Evolutionary conservation across 64 coral and sea anemone species (phyloP).

Genomic region (Trachythela sp.): DNA sequence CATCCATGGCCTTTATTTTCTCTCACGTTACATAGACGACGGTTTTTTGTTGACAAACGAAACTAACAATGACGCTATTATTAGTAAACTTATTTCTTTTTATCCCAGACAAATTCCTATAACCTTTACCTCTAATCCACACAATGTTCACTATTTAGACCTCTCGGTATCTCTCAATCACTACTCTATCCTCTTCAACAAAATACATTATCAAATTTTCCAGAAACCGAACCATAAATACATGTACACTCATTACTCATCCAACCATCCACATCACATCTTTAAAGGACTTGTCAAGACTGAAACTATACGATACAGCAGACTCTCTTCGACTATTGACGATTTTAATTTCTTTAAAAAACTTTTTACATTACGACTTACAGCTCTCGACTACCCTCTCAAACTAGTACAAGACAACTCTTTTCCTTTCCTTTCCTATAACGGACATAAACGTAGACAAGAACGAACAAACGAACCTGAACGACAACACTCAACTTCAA

Average conservation of each 20-base stretch:
- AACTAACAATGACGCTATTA: neutral
- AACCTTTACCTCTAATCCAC: conserved; percentile 14
- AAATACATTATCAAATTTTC: conserved; percentile 22
- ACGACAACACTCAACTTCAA: neutral
- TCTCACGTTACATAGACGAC: too few relatives aligned
- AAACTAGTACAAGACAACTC: neutral
- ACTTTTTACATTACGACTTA: neutral
- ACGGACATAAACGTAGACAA: neutral
- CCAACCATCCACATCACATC: conserved; percentile 26
- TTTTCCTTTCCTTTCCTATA: neutral
- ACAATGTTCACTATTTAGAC: neutral
- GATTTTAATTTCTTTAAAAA: conserved; percentile 18
- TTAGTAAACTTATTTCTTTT: neutral
- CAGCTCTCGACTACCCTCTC: neutral
- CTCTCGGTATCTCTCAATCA: conserved; percentile 10
- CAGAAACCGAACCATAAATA: conserved; percentile 41
- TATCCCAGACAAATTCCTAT: conserved; percentile 42
- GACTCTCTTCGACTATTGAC: conserved; percentile 1
- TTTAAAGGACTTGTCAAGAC: conserved; percentile 18
- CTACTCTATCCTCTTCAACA: neutral
- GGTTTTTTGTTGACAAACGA: neutral
- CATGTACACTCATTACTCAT: conserved; percentile 43
- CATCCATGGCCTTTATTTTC: too few relatives aligned
- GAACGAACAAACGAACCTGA: neutral
- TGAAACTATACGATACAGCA: conserved; percentile 12